Evolutionary conservation across 2,797 vertebrate species (phyloP).

Genomic region (Huso huso): DNA sequence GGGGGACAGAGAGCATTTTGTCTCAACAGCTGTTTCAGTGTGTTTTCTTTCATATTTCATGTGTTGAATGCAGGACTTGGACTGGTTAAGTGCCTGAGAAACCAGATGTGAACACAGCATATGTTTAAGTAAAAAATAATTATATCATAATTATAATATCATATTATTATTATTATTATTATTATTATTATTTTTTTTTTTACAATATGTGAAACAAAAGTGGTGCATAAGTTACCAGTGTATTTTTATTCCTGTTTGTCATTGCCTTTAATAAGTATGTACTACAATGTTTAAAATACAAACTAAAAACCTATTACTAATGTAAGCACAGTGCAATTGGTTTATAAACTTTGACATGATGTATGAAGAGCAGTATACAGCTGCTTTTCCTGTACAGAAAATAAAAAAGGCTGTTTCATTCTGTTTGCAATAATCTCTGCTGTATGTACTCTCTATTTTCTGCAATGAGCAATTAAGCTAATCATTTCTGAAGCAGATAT

Average conservation of each 20-base stretch:
- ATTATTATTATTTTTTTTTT: slow-evolving; percentile 51
- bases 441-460: slow-evolving; percentile 24
- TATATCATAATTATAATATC: slow-evolving; percentile 52
- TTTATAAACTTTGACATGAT: slow-evolving; percentile 62
- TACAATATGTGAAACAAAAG: slow-evolving; percentile 52
- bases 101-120: slow-evolving; percentile 45
- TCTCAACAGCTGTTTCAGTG: slow-evolving; percentile 32
- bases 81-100: slow-evolving; percentile 67
- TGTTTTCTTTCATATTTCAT: slow-evolving; percentile 38
- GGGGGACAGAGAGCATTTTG: slow-evolving; percentile 29
- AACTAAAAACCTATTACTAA: slow-evolving; percentile 34
- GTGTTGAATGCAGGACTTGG: slow-evolving; percentile 45
- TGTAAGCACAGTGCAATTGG: slow-evolving; percentile 68
- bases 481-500: not conserved
- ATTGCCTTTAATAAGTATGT: slow-evolving; percentile 57
- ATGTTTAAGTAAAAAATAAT: slow-evolving; percentile 40
- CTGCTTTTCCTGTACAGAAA: slow-evolving; percentile 73
- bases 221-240: slow-evolving; percentile 51
- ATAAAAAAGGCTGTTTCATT: slow-evolving; percentile 66
- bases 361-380: slow-evolving; percentile 58
- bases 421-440: slow-evolving; percentile 48
- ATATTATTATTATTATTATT: slow-evolving; percentile 33
- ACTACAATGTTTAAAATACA: slow-evolving; percentile 55
- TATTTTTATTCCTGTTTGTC: slow-evolving; percentile 72
- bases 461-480: not conserved